phyloP scores from a whole-genome alignment of 2,888 invertebrate genomes.

The Holacanthella duospinosa region DNA sequence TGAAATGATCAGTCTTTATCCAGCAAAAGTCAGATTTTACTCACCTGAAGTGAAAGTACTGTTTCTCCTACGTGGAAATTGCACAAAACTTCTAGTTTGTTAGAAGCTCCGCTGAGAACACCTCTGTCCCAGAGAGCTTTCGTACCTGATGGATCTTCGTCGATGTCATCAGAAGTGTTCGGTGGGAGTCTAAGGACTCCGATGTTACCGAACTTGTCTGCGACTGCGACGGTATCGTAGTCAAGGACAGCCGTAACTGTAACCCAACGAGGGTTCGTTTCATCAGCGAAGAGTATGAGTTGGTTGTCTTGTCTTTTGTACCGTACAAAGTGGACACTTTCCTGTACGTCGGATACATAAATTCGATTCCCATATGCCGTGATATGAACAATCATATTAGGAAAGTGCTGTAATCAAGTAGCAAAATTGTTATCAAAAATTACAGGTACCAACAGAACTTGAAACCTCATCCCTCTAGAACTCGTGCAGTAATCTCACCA shows the following conservation, averaged over 20 bases:
- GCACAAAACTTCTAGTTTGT: slow-evolving; percentile 85
- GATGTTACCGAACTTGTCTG: slow-evolving; percentile 97
- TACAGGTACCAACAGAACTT: too few relatives aligned
- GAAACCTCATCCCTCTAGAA: too few relatives aligned
- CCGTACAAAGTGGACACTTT: slow-evolving; percentile 89
- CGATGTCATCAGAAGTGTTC: slow-evolving; percentile 91
- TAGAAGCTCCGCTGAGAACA: slow-evolving; percentile 88
- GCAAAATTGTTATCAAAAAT: not conserved
- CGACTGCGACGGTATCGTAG: slow-evolving; percentile 89
- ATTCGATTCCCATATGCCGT: slow-evolving; percentile 89
- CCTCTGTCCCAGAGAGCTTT: slow-evolving; percentile 89
- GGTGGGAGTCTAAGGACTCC: slow-evolving; percentile 79
- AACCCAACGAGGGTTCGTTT: slow-evolving; percentile 93
- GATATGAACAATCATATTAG: slow-evolving; percentile 85
- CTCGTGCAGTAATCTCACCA: not conserved
- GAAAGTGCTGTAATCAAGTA: slow-evolving; percentile 61
- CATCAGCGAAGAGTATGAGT: slow-evolving; percentile 94
- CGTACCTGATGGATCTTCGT: slow-evolving; percentile 98
- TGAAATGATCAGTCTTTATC: too few relatives aligned
- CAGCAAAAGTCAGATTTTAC: slow-evolving; percentile 14
- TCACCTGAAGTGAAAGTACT: slow-evolving; percentile 75
- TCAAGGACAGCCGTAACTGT: slow-evolving; percentile 85
- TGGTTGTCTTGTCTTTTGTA: slow-evolving; percentile 95
- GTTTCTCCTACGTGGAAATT: slow-evolving; percentile 95
- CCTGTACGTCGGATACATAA: slow-evolving; percentile 90